phyloP scores from a whole-genome alignment of 1,140 invertebrate genomes.

The Nephila pilipes region DNA sequence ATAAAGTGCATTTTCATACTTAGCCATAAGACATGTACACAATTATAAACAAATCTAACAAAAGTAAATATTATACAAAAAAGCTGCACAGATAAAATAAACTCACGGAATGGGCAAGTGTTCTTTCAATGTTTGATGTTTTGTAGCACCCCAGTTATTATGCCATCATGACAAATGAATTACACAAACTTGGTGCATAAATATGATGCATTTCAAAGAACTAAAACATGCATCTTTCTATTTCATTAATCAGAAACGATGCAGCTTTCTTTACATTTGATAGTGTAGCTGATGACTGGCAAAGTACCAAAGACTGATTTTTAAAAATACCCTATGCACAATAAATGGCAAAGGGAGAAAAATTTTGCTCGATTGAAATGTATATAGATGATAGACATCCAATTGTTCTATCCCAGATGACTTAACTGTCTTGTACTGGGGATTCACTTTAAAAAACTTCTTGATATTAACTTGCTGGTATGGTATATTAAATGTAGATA shows the following conservation, averaged over 20 bases:
- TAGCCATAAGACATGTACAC: constrained; percentile 11
- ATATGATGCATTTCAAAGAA: constrained; percentile 36
- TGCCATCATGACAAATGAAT: constrained; percentile 57
- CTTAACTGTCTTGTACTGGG: constrained; percentile 12
- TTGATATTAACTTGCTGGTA: constrained; percentile 25
- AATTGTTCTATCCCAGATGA: constrained; percentile 41
- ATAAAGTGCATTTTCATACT: constrained; percentile 55
- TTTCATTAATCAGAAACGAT: constrained; percentile 23
- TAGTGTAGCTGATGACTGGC: constrained; percentile 50
- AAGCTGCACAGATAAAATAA: constrained; percentile 67
- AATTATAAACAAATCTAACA: constrained; percentile 62
- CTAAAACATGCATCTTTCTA: constrained; percentile 51
- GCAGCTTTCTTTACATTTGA: constrained; percentile 23
- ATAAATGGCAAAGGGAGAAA: constrained; percentile 36
- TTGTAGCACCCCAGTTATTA: constrained; percentile 67
- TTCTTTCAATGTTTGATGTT: constrained; percentile 61
- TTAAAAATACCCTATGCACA: constrained; percentile 51
- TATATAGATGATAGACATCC: constrained; percentile 36
- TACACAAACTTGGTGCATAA: constrained; percentile 51
- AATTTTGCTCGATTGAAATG: constrained; percentile 11
- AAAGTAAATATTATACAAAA: constrained; percentile 71
- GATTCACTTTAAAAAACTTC: constrained; percentile 53
- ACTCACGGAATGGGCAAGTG: constrained; percentile 52
- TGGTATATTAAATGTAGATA: constrained; percentile 48
- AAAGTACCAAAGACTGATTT: constrained; percentile 61